These are phyloP conservation scores for Cherax quadricarinatus DNA, from an alignment of 1,140 invertebrate species.

Conservation along the genomic window DNA sequence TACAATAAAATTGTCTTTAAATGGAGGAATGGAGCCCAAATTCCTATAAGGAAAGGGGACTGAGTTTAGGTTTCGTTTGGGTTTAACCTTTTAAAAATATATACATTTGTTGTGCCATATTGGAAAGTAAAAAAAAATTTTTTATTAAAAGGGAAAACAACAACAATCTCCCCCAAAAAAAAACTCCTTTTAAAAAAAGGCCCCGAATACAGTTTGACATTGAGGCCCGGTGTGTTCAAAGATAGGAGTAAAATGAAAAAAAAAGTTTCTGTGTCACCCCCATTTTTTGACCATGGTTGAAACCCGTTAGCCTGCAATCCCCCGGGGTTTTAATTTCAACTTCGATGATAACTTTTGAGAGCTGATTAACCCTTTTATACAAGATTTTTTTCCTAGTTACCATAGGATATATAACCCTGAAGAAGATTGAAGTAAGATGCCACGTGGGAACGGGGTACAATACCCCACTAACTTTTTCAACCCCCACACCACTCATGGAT, in stretches of 20 bases:
- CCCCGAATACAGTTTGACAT: constrained; percentile 9
- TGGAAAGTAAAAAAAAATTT: not conserved
- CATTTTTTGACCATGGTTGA: constrained; percentile 18
- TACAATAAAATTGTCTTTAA: too few species aligned
- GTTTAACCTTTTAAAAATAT: too few species aligned
- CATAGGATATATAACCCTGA: constrained; percentile 56
- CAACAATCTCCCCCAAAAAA: constrained; percentile 33
- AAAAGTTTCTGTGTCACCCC: constrained; percentile 11
- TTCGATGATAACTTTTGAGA: not conserved
- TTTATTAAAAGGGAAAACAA: not conserved
- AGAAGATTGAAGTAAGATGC: constrained; percentile 36
- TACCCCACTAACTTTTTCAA: constrained; percentile 73
- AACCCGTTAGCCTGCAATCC: not conserved
- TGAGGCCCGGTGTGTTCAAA: not conserved
- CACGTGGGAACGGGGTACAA: constrained; percentile 7
- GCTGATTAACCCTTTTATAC: constrained; percentile 14
- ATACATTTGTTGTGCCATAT: not conserved
- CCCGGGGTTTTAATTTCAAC: not conserved
- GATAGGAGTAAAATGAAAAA: constrained; percentile 25
- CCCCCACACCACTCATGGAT: too few species aligned
- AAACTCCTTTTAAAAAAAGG: constrained; percentile 13
- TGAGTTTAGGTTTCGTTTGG: not conserved
- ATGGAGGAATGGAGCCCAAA: constrained; percentile 34
- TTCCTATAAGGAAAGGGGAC: constrained; percentile 47
- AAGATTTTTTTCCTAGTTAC: constrained; percentile 39